phyloP scores from a whole-genome alignment of 2,797 vertebrate species.

The Rhinichthys osculus region DNA sequence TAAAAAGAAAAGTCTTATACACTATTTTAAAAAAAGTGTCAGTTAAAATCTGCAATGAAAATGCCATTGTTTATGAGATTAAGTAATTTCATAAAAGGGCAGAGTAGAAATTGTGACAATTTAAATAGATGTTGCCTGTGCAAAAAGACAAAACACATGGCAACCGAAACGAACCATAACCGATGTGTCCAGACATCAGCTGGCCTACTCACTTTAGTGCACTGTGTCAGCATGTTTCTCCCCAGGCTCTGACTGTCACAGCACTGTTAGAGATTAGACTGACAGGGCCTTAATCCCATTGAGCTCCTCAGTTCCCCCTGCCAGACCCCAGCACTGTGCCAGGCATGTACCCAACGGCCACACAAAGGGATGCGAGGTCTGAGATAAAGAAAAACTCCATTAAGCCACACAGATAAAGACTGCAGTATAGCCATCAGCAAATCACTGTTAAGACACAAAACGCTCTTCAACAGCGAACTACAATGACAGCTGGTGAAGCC shows the following conservation, averaged over 20 bases:
- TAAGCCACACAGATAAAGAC: conserved; percentile 15
- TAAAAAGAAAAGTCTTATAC: background rate
- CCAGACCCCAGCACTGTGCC: conserved; percentile 25
- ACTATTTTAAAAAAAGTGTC: background rate
- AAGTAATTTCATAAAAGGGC: no score
- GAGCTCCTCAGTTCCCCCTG: conserved; percentile 32
- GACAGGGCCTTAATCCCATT: conserved; percentile 44
- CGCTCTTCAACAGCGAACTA: conserved; percentile 8
- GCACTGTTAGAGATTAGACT: conserved; percentile 45
- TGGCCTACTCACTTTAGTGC: background rate
- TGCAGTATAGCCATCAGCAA: conserved; percentile 7
- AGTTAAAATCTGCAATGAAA: background rate
- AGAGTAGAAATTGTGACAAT: background rate
- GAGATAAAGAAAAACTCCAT: conserved; percentile 13
- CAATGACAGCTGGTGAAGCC: conserved; percentile 12
- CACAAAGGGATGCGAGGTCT: background rate
- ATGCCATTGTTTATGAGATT: background rate
- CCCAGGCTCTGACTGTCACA: conserved; percentile 28
- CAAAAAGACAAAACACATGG: background rate
- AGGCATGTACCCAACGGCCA: background rate
- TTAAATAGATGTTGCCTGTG: background rate
- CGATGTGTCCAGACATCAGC: conserved; percentile 15
- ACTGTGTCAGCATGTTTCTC: conserved; percentile 48
- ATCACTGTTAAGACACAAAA: background rate
- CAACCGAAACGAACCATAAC: background rate